Conservation (phyloP, 1,140 invertebrate genomes). For the Andricus grossulariae region DNA sequence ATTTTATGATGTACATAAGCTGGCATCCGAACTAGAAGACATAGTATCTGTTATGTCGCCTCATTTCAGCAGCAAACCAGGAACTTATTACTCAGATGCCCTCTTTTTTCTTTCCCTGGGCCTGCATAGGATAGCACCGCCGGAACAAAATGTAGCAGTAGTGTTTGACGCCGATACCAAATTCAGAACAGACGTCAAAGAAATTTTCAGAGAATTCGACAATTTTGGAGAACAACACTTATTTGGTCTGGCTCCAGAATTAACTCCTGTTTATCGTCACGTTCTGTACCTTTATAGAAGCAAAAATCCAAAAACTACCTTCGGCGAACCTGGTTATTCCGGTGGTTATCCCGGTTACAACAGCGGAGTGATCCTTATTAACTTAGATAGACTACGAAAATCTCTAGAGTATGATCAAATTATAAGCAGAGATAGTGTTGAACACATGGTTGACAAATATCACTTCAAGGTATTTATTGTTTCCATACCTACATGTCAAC, state of each 20-base stretch:
- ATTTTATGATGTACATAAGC: constrained; percentile 80
- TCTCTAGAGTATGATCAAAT: constrained; percentile 79
- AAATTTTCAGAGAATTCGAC: constrained; percentile 83
- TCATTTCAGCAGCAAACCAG: constrained; percentile 86
- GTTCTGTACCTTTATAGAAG: constrained; percentile 83
- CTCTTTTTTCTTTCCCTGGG: constrained; percentile 89
- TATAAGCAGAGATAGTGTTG: constrained; percentile 77
- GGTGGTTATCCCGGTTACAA: constrained; percentile 87
- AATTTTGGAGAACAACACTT: constrained; percentile 78
- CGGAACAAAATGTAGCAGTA: constrained; percentile 79
- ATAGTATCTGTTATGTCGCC: constrained; percentile 83
- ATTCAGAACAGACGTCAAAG: constrained; percentile 82
- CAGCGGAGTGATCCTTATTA: constrained; percentile 86
- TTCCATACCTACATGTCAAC: background rate
- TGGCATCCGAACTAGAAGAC: constrained; percentile 79
- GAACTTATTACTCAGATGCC: constrained; percentile 89
- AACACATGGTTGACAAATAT: constrained; percentile 82
- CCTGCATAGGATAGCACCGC: constrained; percentile 83
- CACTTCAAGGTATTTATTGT: constrained; percentile 74
- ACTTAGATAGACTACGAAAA: constrained; percentile 82
- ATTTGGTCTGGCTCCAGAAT: constrained; percentile 86
- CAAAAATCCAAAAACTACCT: constrained; percentile 78
- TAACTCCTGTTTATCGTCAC: constrained; percentile 89
- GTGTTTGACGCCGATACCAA: constrained; percentile 89
- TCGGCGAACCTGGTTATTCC: constrained; percentile 77